These are phyloP conservation scores for Shinisaurus crocodilurus DNA, from an alignment of 2,113 vertebrate species.

Conservation along the genomic window DNA sequence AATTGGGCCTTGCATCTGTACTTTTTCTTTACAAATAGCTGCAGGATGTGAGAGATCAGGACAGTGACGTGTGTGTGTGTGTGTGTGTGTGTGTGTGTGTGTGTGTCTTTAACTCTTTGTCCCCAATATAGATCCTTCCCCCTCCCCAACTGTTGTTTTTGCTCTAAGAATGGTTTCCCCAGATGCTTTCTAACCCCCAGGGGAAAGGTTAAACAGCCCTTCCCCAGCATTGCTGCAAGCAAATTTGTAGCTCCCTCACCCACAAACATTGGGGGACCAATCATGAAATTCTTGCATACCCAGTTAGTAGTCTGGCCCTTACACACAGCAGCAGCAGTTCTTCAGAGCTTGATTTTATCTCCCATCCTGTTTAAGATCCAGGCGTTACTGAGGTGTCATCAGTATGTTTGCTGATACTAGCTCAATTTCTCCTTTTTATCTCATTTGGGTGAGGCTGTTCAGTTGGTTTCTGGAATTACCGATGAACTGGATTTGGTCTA, in stretches of 20 bases:
- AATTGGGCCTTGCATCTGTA: background rate
- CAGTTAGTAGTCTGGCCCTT: too few species aligned
- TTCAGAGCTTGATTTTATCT: background rate
- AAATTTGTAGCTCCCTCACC: background rate
- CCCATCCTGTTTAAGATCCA: background rate
- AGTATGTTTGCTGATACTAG: too few species aligned
- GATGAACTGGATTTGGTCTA: too few species aligned
- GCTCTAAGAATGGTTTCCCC: background rate
- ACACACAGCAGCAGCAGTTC: background rate
- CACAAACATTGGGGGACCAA: background rate
- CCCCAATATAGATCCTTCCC: background rate
- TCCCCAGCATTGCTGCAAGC: background rate
- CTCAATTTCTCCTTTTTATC: too few species aligned
- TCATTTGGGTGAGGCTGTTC: too few species aligned
- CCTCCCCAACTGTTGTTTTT: background rate
- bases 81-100: too few species aligned
- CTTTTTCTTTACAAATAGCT: background rate
- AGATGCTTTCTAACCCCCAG: background rate
- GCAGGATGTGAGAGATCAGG: background rate
- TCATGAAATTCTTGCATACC: background rate
- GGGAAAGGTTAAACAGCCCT: background rate
- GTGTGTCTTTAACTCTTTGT: background rate
- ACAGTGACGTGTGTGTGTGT: background rate
- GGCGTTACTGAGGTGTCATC: too few species aligned
- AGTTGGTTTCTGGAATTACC: too few species aligned